Conservation (phyloP, 2,113 vertebrate genomes). For the Felis chaus region DNA sequence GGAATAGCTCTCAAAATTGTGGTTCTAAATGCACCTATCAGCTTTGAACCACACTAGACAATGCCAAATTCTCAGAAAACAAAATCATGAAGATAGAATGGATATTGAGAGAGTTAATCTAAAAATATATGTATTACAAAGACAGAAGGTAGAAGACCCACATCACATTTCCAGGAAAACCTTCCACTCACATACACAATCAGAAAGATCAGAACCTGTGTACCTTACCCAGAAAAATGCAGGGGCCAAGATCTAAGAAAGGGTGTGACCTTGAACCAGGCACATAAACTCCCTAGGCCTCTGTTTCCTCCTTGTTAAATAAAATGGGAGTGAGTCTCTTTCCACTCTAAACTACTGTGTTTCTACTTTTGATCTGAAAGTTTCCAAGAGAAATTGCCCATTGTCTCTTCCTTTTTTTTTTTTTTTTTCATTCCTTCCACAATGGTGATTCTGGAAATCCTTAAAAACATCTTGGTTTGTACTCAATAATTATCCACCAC, state of each 20-base stretch:
- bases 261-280: not conserved
- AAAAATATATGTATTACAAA: not conserved
- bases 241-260: not conserved
- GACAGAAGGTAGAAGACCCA: not conserved
- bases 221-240: not conserved
- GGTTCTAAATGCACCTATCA: not conserved
- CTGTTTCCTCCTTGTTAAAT: not conserved
- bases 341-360: not conserved
- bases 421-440: not conserved
- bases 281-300: not conserved
- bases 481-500: not conserved
- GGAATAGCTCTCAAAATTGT: not conserved
- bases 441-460: not conserved
- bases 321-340: not conserved
- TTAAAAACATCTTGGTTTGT: not conserved
- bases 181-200: not conserved
- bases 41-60: not conserved
- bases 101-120: not conserved
- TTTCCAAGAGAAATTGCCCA: not conserved
- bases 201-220: not conserved
- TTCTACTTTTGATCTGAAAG: not conserved
- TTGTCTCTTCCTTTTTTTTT: not conserved
- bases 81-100: not conserved
- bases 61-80: slow-evolving; percentile 46
- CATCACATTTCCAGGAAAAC: not conserved